phyloP scores from a whole-genome alignment of 1,140 invertebrate genomes.

The Hylaeus volcanicus region DNA sequence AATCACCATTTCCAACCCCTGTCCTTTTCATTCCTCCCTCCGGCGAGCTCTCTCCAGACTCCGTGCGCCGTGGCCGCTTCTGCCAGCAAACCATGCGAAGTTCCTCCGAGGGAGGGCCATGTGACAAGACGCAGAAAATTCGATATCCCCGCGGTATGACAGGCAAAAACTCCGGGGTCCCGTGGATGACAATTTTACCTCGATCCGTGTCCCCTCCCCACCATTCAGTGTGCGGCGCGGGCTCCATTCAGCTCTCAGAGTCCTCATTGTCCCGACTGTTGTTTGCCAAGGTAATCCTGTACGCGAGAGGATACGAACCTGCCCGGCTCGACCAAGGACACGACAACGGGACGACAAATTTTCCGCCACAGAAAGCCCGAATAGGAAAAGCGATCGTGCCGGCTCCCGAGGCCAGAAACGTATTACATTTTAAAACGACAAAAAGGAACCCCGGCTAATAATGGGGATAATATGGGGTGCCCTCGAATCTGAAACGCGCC shows the following conservation, averaged over 20 bases:
- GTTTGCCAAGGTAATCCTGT: slow-evolving; percentile 70
- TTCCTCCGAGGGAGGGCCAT: slow-evolving; percentile 52
- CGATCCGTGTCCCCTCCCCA: slow-evolving; percentile 27
- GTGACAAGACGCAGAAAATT: slow-evolving; percentile 63
- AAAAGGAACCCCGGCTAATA: slow-evolving; percentile 70
- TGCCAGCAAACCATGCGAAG: not conserved
- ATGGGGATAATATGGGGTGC: slow-evolving; percentile 71
- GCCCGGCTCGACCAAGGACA: slow-evolving; percentile 27
- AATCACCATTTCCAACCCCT: slow-evolving; percentile 44
- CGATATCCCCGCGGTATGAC: slow-evolving; percentile 67
- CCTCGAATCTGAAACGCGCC: slow-evolving; percentile 47
- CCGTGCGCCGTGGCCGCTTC: not conserved
- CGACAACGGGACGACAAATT: slow-evolving; percentile 66
- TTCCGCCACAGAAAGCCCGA: slow-evolving; percentile 71
- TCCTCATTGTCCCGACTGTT: slow-evolving; percentile 67
- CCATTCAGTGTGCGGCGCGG: slow-evolving; percentile 7
- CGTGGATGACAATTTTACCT: slow-evolving; percentile 67
- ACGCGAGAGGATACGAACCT: slow-evolving; percentile 41
- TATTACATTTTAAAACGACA: slow-evolving; percentile 77
- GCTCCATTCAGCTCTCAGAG: slow-evolving; percentile 50
- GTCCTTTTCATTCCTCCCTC: slow-evolving; percentile 19
- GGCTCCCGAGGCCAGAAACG: slow-evolving; percentile 63
- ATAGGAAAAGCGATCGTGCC: slow-evolving; percentile 60
- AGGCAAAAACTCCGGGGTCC: slow-evolving; percentile 52
- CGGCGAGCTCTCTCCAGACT: not conserved